A percentile compares a stretch with the other conserved stretches of the same genome.
phyloP scores from a whole-genome alignment of 2,797 vertebrate species.

The Smutsia gigantea region DNA sequence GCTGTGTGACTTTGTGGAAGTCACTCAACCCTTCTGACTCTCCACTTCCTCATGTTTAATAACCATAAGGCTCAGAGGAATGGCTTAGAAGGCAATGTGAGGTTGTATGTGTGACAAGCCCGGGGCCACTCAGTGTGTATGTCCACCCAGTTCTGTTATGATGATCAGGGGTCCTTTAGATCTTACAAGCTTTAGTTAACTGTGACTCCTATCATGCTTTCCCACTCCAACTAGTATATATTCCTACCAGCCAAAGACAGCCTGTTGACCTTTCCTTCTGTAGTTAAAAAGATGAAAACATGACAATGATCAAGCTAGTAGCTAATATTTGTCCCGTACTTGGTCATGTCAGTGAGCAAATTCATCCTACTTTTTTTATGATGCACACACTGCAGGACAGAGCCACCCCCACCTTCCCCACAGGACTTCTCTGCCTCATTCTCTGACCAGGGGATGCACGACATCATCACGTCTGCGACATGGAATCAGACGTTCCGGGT shows the following conservation, averaged over 20 bases:
- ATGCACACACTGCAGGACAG: background rate
- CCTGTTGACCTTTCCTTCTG: background rate
- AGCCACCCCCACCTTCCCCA: too few relatives aligned
- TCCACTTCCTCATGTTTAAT: background rate
- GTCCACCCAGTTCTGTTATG: background rate
- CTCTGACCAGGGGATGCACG: too few relatives aligned
- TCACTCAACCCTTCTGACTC: background rate
- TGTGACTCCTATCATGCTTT: background rate
- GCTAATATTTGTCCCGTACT: background rate
- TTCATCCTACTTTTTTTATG: background rate
- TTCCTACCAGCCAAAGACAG: background rate
- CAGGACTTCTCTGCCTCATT: background rate
- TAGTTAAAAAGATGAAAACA: background rate
- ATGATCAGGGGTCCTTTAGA: background rate
- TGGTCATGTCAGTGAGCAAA: background rate
- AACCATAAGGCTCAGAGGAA: too few relatives aligned
- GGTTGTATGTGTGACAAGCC: fast-evolving
- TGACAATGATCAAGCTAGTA: background rate
- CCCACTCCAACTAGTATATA: too few relatives aligned
- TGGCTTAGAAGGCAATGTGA: background rate
- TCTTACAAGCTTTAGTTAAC: background rate
- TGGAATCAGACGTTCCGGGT: background rate
- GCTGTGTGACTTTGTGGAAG: too few relatives aligned
- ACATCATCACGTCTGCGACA: background rate
- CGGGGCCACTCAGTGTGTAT: fast-evolving